Percentiles rank a stretch among this genome's conserved stretches.
phyloP scores from a whole-genome alignment of 1,140 invertebrate species.

The Homarus americanus region DNA sequence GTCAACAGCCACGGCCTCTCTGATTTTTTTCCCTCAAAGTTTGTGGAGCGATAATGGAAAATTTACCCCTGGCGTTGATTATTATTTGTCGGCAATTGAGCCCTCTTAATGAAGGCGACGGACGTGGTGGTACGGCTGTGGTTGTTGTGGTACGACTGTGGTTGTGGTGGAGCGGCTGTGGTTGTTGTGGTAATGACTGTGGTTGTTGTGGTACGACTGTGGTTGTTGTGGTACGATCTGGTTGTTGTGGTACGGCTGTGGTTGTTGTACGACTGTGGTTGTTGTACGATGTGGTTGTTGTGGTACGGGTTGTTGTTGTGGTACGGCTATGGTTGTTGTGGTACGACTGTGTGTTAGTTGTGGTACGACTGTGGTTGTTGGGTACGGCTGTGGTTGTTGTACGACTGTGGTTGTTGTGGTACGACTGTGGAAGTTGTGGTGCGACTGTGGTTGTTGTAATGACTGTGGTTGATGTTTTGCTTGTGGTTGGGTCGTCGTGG shows the following conservation, averaged over 20 bases:
- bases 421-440: not conserved
- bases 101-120: conserved; percentile 3
- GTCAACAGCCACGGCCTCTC: not conserved
- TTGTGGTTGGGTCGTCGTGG: not conserved
- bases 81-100: not conserved
- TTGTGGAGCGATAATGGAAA: conserved; percentile 11
- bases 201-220: too few relatives aligned
- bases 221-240: not conserved
- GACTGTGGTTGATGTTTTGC: not conserved
- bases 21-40: conserved; percentile 4
- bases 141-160: not conserved
- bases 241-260: not conserved
- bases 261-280: not conserved
- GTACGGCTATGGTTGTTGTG: not conserved
- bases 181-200: too few relatives aligned
- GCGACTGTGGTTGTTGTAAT: not conserved
- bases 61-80: conserved; percentile 13
- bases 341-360: not conserved
- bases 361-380: not conserved
- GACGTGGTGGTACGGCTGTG: not conserved
- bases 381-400: not conserved
- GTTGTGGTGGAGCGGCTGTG: too few relatives aligned
- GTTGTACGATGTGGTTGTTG: not conserved
- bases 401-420: not conserved
- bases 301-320: not conserved